Evolutionary conservation across 1,140 invertebrate species (phyloP).

Genomic region (Papilio machaon): DNA sequence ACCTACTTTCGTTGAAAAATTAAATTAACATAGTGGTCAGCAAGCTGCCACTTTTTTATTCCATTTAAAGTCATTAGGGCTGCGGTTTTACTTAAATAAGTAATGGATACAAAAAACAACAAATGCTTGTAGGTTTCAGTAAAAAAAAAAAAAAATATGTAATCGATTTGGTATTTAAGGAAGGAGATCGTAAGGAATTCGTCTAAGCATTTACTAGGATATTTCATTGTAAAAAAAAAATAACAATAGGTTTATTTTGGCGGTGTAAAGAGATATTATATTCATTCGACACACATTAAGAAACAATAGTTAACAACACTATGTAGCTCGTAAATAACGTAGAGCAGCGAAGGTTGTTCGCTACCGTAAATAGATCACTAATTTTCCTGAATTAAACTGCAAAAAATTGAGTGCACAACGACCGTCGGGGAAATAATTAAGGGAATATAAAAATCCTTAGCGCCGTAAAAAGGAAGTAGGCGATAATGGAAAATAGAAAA

Average conservation of each 20-base stretch:
- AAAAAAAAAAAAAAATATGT: too few species aligned
- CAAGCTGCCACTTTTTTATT: conserved; percentile 25
- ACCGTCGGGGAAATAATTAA: conserved; percentile 29
- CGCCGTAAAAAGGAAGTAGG: conserved; percentile 29
- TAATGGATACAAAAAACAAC: not conserved
- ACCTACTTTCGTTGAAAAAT: conserved; percentile 30
- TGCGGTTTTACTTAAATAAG: conserved; percentile 1
- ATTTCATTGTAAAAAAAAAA: not conserved
- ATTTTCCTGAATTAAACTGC: conserved; percentile 29
- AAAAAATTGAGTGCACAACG: conserved; percentile 31
- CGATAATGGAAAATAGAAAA: conserved; percentile 38
- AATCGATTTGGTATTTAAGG: too few species aligned
- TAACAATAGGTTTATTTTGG: not conserved
- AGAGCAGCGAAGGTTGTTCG: not conserved
- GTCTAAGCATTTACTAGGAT: not conserved
- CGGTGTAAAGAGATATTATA: not conserved
- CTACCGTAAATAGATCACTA: conserved; percentile 12
- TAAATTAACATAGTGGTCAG: conserved; percentile 25
- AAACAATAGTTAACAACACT: conserved; percentile 4
- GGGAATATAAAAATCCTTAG: conserved; percentile 33
- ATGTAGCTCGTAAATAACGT: conserved; percentile 1
- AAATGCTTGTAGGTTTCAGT: not conserved
- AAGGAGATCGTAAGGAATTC: not conserved
- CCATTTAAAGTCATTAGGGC: conserved; percentile 26
- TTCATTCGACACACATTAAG: not conserved